Percentiles rank a stretch among this genome's conserved stretches.
These are phyloP conservation scores for Girardia tigrina DNA, from an alignment of 2,888 invertebrate species.

Conservation along the genomic window DNA sequence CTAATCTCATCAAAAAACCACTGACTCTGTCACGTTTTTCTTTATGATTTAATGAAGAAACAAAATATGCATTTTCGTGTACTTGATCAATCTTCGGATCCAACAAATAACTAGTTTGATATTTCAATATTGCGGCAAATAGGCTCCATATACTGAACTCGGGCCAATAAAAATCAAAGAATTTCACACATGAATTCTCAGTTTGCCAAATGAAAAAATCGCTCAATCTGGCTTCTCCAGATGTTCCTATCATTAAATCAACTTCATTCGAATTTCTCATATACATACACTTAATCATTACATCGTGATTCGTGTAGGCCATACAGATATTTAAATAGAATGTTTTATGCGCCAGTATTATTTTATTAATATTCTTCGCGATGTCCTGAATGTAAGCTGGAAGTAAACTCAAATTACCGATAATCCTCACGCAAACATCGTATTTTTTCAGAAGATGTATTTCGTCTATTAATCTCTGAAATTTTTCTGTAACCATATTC, in stretches of 20 bases:
- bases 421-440: not conserved
- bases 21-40: too few species aligned
- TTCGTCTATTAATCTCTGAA: conserved; percentile 65
- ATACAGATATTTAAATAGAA: too few species aligned
- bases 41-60: too few species aligned
- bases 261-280: conserved; percentile 64
- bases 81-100: too few species aligned
- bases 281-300: conserved; percentile 66
- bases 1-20: too few species aligned
- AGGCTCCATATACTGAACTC: conserved; percentile 85
- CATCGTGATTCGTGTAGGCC: conserved; percentile 65
- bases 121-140: conserved; percentile 68
- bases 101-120: conserved; percentile 57
- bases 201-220: conserved; percentile 93
- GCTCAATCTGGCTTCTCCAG: conserved; percentile 79
- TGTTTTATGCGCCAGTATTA: too few species aligned
- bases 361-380: too few species aligned
- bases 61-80: too few species aligned
- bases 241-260: conserved; percentile 80
- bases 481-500: conserved; percentile 73
- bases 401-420: too few species aligned
- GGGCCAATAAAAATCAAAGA: conserved; percentile 82
- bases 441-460: too few species aligned
- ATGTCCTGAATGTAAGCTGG: too few species aligned
- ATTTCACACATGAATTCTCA: conserved; percentile 66